Evolutionary conservation across 2,113 vertebrate genomes (phyloP).

Genomic region (Sterrhoptilus dennistouni): DNA sequence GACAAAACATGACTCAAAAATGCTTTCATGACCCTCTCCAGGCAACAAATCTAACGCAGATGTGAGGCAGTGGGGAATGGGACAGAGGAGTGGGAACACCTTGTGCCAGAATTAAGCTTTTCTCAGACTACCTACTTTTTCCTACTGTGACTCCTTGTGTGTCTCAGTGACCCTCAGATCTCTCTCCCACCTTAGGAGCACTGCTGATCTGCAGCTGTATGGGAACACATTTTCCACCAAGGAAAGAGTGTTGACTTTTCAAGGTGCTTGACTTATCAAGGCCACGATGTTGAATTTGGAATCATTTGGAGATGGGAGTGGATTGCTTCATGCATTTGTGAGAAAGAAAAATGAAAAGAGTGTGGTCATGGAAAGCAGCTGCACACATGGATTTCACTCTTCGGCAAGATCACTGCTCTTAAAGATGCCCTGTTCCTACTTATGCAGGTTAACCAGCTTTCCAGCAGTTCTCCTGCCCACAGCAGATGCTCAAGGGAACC

Average conservation of each 20-base stretch:
- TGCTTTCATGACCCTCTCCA: not conserved
- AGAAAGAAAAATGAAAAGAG: not conserved
- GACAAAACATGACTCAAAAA: not conserved
- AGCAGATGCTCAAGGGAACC: not conserved
- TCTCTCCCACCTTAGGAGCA: not conserved
- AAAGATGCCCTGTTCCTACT: not conserved
- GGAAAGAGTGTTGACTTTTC: not conserved
- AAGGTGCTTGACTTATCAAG: not conserved
- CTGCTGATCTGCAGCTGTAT: not conserved
- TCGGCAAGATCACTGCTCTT: not conserved
- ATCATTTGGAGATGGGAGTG: not conserved
- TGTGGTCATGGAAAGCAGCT: not conserved
- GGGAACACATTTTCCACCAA: not conserved
- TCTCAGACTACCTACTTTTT: not conserved
- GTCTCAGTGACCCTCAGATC: not conserved
- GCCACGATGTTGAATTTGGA: not conserved
- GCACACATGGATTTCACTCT: not conserved
- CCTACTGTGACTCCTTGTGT: accelerated
- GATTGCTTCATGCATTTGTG: not conserved
- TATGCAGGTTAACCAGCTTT: not conserved
- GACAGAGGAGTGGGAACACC: not conserved
- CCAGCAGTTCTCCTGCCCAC: not conserved
- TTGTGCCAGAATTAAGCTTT: not conserved
- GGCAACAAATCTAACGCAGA: not conserved
- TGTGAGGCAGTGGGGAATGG: not conserved